Evolutionary conservation across 2,797 vertebrate genomes (phyloP).

Genomic region (Notoglanidium macrostoma): DNA sequence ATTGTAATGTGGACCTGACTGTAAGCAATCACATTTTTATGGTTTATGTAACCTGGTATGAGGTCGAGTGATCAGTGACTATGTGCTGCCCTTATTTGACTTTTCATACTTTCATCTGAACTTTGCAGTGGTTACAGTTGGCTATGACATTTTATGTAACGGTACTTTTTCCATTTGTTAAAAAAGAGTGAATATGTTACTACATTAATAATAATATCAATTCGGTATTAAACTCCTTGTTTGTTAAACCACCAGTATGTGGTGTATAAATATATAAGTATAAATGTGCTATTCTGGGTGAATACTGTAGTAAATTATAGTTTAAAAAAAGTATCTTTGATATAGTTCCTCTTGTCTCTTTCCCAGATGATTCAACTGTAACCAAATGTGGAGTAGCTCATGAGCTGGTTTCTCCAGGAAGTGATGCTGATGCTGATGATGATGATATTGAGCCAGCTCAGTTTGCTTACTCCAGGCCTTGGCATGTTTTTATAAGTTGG

Average conservation of each 20-base stretch:
- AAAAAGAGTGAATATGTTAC: not conserved
- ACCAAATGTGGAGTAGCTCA: slow-evolving; percentile 76
- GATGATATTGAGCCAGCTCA: fast-evolving
- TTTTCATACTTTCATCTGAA: not conserved
- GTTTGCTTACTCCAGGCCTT: slow-evolving; percentile 62
- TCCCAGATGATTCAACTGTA: slow-evolving; percentile 72
- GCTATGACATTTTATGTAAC: not conserved
- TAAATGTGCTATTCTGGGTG: not conserved
- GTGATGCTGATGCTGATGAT: fast-evolving
- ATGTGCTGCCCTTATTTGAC: not conserved
- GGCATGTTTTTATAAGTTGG: slow-evolving; percentile 66
- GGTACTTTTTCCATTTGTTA: not conserved
- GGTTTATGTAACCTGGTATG: not conserved
- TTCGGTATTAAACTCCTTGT: not conserved
- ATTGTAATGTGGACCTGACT: not conserved
- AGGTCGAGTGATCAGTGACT: not conserved
- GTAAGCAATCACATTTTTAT: not conserved
- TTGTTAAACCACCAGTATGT: not conserved
- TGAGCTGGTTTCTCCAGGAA: slow-evolving; percentile 52
- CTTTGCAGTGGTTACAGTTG: not conserved
- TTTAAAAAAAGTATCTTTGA: not conserved
- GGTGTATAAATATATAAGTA: too few relatives aligned
- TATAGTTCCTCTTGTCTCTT: not conserved
- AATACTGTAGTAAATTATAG: not conserved
- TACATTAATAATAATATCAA: not conserved